Evolutionary conservation across 2,797 vertebrate species (phyloP), one percentile per base, ranked within the genome.

Genomic region (Capromys pilorides): DNA sequence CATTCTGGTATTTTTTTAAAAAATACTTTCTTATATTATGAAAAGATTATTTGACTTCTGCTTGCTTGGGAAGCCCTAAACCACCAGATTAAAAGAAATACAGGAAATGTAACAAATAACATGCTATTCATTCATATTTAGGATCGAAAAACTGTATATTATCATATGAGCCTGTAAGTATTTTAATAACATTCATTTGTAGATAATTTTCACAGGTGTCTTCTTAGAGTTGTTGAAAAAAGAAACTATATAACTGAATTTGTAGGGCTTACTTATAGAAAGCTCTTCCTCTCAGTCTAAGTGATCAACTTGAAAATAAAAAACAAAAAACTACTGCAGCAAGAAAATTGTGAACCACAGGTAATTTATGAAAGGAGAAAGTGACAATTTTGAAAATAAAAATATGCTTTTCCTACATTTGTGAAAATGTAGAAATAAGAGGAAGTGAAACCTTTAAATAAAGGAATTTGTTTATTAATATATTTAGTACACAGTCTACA

Each of bases 151-250:
- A 39, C 71, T 62, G 1, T 36, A 84, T 71, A 61, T 91, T 62
- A 90, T 59, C 45, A 91, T 26, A 67, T 54, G 51, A 51, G n/a
- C 69, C 88, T 88, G 28, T 75, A 26, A 18, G 45, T 62, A 95
- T 86, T 92, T 88, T 86, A 83, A 45, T 39, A 87, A 87, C 31
- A 87, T 75, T 83, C 61, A 49, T 86, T 26, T 86, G 24, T 96
- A 62, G 77, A 71, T 82, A 31, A 73, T 79, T 62, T 91, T 88
- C 21, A 92, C 31, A 75, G 81, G 9, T 24, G 2, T 80, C 39
- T 91, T 59, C 77, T 49, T 93, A 26, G 90, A 88, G 19, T 26
- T 90, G 18, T 86, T 80, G 88, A 18, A 33, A 75, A 96, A 95
- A 90, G 5, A 94, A 96, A 80, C 69, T 80, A 61, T 13, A 64